Conservation (phyloP, 2,888 invertebrate genomes). For the Lumbricus terrestris region DNA sequence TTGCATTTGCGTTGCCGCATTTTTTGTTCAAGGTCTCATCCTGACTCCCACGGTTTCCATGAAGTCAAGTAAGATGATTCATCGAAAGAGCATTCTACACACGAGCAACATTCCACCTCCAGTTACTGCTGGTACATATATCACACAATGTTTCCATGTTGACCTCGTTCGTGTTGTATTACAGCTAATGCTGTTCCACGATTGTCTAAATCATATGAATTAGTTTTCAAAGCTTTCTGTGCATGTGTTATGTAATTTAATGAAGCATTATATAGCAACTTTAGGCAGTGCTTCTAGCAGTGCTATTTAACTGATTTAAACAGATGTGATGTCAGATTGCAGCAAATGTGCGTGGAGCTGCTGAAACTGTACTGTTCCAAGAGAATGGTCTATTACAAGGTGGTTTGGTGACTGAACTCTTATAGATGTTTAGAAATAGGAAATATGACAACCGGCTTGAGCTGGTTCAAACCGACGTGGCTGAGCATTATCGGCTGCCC, state of each 20-base stretch:
- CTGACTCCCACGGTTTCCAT: constrained; percentile 56
- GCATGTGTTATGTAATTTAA: background rate
- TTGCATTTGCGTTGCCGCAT: background rate
- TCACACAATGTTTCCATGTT: background rate
- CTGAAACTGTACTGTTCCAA: no score
- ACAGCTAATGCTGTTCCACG: background rate
- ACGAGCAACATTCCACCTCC: background rate
- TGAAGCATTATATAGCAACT: background rate
- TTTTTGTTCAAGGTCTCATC: constrained; percentile 44
- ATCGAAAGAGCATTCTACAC: constrained; percentile 22
- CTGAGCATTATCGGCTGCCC: no score
- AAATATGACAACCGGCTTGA: no score
- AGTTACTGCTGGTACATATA: background rate
- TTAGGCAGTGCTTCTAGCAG: background rate
- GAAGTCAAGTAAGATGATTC: constrained; percentile 43
- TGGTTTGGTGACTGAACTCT: no score
- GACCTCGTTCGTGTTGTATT: background rate
- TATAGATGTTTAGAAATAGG: no score
- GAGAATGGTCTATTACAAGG: no score
- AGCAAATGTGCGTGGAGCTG: no score
- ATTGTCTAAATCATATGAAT: background rate
- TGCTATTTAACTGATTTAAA: background rate
- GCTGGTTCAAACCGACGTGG: no score
- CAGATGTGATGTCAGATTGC: background rate
- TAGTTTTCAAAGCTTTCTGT: background rate